Evolutionary conservation across 2,888 invertebrate genomes (phyloP), one percentile per base, ranked within the genome.

Genomic region (Stictocephala bisonia): DNA sequence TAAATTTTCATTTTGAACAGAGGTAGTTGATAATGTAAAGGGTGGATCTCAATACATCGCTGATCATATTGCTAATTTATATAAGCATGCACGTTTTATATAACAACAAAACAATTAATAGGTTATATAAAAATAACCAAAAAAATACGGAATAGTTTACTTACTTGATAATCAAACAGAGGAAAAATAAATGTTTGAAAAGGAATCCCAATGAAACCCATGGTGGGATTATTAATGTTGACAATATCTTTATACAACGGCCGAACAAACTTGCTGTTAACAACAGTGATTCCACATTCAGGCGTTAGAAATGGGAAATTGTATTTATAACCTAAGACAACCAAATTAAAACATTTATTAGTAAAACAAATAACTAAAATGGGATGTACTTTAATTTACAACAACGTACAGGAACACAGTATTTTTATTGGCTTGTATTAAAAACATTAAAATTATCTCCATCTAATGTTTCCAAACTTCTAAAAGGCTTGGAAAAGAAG

Each of bases 191-290:
- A 92, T 1, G 94, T 91, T 78, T 90, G 90, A 83, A 90, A 93
- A 0, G 94, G 93, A 26, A 97, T 85, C 0, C 96, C 97, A 75
- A 96, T 88, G 77, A 97, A 89, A 71, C 91, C 91, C 88, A 97
- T 90, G 11, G 90, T 88, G 0, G 95, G 94, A 80, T 91, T 89
- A 75, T 90, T 87, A 58, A 93, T 91, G 82, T 96, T 93, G 41
- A 97, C 88, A 67, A 95, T 84, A 82, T 97, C 96, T 81, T 95
- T 94, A 86, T 93, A 95, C 0, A 96, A 87, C 0, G 93, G 92
- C 80, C 90, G 89, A n/a, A 96, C 91, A 85, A 90, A 91, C 82
- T 94, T 93, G 9, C 27, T 58, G 73, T 93, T 90, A 56, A 92
- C 90, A 2, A 94, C 90, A 22, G 83, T 84, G 58, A 95, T 87